phyloP scores from a whole-genome alignment of 2,113 vertebrate genomes.

The Theristicus caerulescens region DNA sequence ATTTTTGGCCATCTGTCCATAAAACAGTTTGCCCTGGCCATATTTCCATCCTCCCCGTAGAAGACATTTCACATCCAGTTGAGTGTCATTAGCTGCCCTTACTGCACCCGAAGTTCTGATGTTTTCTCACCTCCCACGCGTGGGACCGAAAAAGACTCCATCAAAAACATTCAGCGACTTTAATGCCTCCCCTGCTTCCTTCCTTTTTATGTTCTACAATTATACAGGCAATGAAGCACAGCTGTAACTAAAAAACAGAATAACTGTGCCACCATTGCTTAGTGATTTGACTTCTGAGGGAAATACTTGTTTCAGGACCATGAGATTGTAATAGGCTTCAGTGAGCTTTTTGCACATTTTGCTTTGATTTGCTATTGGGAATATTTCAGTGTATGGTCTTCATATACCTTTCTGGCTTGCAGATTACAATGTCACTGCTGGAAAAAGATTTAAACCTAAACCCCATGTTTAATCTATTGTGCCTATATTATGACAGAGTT shows the following conservation, averaged over 20 bases:
- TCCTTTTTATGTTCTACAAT: slow-evolving; percentile 49
- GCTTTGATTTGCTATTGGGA: slow-evolving; percentile 53
- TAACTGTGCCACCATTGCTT: neutral
- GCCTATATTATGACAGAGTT: slow-evolving; percentile 63
- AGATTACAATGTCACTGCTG: slow-evolving; percentile 41
- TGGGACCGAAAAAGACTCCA: slow-evolving; percentile 17
- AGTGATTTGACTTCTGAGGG: slow-evolving; percentile 58
- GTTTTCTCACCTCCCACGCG: slow-evolving; percentile 49
- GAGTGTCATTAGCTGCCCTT: slow-evolving; percentile 1
- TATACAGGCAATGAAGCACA: slow-evolving; percentile 39
- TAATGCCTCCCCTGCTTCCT: slow-evolving; percentile 55
- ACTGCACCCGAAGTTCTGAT: neutral
- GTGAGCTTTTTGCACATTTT: slow-evolving; percentile 42
- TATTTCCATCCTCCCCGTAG: neutral
- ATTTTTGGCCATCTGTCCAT: slow-evolving; percentile 18
- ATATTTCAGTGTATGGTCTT: slow-evolving; percentile 46
- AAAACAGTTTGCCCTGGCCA: neutral
- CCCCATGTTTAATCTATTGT: slow-evolving; percentile 57
- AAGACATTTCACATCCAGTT: slow-evolving; percentile 7
- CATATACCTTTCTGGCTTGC: slow-evolving; percentile 58
- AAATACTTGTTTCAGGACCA: slow-evolving; percentile 20
- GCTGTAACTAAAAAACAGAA: slow-evolving; percentile 39
- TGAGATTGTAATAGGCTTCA: slow-evolving; percentile 61
- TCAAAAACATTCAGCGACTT: slow-evolving; percentile 46
- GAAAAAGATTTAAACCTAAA: slow-evolving; percentile 59